These are phyloP conservation scores for Heliconius hortense DNA, from an alignment of 2,888 invertebrate species.

Conservation along the genomic window DNA sequence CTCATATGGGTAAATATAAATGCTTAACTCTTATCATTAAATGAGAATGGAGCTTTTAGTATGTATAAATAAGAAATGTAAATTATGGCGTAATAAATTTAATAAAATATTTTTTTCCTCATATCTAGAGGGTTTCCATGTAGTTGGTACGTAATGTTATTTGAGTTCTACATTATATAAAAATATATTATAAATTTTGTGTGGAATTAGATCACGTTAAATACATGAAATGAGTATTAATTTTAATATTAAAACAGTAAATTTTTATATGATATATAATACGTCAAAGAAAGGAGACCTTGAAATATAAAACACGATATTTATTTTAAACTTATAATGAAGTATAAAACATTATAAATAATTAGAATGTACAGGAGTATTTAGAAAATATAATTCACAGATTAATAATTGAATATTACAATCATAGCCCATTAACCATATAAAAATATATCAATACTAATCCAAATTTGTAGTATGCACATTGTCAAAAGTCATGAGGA, in stretches of 20 bases:
- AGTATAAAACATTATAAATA: constrained; percentile 43
- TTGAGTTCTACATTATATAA: too few relatives aligned
- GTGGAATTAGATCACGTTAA: background rate
- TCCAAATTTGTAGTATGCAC: background rate
- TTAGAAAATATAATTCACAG: background rate
- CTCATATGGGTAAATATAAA: constrained; percentile 33
- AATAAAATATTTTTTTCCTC: background rate
- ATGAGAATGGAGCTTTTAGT: constrained; percentile 56
- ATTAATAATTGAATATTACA: background rate
- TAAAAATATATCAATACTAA: background rate
- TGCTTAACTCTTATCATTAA: constrained; percentile 48
- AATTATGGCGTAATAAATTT: constrained; percentile 36
- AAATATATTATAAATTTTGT: background rate
- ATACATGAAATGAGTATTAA: background rate
- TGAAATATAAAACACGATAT: constrained; percentile 15
- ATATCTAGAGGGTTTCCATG: background rate
- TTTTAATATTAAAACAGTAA: background rate
- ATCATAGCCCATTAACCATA: background rate
- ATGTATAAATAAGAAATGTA: constrained; percentile 49
- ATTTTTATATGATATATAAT: background rate
- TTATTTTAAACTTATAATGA: constrained; percentile 19
- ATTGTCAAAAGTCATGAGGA: background rate
- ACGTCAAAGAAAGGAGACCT: background rate
- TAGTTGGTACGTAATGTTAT: background rate
- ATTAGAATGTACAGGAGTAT: constrained; percentile 17